Percentiles rank a stretch among this genome's conserved stretches.
phyloP scores from a whole-genome alignment of 2,888 invertebrate species.

The Opisthograptis luteolata region DNA sequence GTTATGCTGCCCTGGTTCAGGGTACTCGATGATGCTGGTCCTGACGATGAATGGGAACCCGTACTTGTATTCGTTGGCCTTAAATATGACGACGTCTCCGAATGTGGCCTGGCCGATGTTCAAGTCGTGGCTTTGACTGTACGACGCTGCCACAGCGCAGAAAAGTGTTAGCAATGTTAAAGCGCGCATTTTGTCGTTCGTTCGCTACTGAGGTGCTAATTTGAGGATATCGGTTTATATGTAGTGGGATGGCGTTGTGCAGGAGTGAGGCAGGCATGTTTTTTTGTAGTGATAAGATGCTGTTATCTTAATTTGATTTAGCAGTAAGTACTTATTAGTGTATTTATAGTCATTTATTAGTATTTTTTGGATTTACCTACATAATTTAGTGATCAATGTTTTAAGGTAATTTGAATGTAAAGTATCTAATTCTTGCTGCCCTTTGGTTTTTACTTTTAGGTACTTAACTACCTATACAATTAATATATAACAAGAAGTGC shows the following conservation, averaged over 20 bases:
- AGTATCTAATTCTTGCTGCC: too few relatives aligned
- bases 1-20: slow-evolving; percentile 63
- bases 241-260: slow-evolving; percentile 50
- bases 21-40: slow-evolving; percentile 64
- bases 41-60: slow-evolving; percentile 69
- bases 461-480: too few relatives aligned
- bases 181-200: slow-evolving; percentile 64
- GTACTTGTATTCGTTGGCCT: slow-evolving; percentile 65
- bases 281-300: slow-evolving; percentile 7
- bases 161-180: slow-evolving; percentile 50
- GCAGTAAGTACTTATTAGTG: too few relatives aligned
- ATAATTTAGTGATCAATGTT: too few relatives aligned
- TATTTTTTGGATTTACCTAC: too few relatives aligned
- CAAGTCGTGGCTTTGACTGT: slow-evolving; percentile 69
- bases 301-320: too few relatives aligned
- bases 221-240: slow-evolving; percentile 64
- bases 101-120: slow-evolving; percentile 60
- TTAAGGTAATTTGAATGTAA: too few relatives aligned
- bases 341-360: background rate
- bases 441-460: too few relatives aligned
- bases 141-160: slow-evolving; percentile 52
- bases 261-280: slow-evolving; percentile 42
- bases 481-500: too few relatives aligned
- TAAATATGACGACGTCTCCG: slow-evolving; percentile 67
- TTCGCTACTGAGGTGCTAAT: slow-evolving; percentile 71